Evolutionary conservation across 2,888 invertebrate genomes (phyloP), one percentile per base, ranked within the genome.

Genomic region (Xestia rhomboidea): DNA sequence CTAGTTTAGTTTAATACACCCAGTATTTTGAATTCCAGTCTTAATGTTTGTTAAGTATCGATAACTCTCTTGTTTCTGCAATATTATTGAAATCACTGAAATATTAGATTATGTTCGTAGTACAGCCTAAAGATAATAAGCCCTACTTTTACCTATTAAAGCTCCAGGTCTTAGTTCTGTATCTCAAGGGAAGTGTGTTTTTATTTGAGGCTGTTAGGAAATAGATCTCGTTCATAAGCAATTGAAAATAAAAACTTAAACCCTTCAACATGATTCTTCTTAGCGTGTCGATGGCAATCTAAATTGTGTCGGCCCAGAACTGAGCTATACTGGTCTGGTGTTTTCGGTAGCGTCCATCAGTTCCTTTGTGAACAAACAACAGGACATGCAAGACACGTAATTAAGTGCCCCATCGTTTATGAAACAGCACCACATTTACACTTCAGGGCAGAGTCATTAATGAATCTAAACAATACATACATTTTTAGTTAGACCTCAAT

Each of bases 1-100:
- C 60, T 80, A 84, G 64, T 67, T 77, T 60, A 44, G 60, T 83
- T 67, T 62, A 60, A 30, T 83, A 68, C 66, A 67, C 38, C 46
- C 57, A 46, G 41, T 51, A 68, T 77, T 63, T 63, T 46, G 62
- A 71, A 71, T 83, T 68, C 34, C 24, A 68, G 38, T 5, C 44
- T 54, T 51, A 73, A 60, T 77, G 34, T 67, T 71, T 30, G 18
- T 51, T 82, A 51, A 64, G n/a, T 68, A 34, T 54, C 68, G n/a
- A 68, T 51, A 68, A 76, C 41, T 78, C n/a, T 57, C 44, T 24
- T 73, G 34, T 73, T 63, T 63, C 67, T 67, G 54, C 41, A 82
- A 63, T 81, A 77, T 49, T 77, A 77, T 70, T 82, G 46, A 57
- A 68, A 27, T 64, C 27, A 76, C 34, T 57, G 41, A 67, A 38